Evolutionary conservation across 1,140 invertebrate species (phyloP).

Genomic region (Pseudomyrmex gracilis): DNA sequence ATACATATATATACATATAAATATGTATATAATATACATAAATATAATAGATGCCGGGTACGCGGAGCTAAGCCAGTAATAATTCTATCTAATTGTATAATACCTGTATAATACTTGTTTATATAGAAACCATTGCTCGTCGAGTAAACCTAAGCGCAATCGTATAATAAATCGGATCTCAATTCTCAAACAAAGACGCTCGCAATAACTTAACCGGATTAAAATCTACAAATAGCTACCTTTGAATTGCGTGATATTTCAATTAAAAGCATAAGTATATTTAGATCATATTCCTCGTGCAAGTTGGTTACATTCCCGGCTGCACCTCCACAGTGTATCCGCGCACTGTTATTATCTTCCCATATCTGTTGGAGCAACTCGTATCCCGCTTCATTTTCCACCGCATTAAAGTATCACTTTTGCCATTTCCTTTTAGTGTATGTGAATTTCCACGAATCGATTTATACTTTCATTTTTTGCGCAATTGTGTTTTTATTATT

Average conservation of each 20-base stretch:
- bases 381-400: background rate
- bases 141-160: background rate
- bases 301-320: background rate
- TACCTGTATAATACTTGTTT: background rate
- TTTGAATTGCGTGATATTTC: background rate
- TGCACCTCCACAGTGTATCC: too few species aligned
- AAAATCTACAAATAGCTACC: slow-evolving; percentile 5
- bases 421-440: background rate
- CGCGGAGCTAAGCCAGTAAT: background rate
- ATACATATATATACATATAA: background rate
- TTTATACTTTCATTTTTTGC: background rate
- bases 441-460: background rate
- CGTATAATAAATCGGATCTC: background rate
- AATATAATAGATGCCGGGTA: too few species aligned
- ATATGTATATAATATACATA: background rate
- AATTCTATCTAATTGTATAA: background rate
- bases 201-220: background rate
- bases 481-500: background rate
- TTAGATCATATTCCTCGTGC: slow-evolving; percentile 15
- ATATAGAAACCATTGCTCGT: background rate
- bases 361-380: slow-evolving; percentile 7
- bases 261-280: slow-evolving; percentile 20
- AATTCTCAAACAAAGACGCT: background rate
- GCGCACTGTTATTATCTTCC: background rate
- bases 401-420: background rate